These are phyloP conservation scores for Zootoca vivipara DNA, from an alignment of 2,113 vertebrate genomes.

Conservation along the genomic window DNA sequence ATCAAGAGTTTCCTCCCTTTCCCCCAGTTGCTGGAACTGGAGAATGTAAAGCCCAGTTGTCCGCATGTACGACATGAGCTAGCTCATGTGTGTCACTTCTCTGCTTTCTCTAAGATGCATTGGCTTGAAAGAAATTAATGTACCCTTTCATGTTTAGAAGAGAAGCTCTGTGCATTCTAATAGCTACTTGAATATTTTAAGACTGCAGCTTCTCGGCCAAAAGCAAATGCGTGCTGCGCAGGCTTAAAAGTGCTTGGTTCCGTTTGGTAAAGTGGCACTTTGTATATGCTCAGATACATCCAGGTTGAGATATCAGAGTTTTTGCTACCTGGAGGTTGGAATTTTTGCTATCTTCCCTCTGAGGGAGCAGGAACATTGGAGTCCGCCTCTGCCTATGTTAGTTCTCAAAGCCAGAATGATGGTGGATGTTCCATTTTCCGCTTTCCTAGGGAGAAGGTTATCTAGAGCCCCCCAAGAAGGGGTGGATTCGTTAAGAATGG, in stretches of 20 bases:
- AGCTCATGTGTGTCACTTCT: not conserved
- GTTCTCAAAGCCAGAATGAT: not conserved
- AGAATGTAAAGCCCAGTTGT: not conserved
- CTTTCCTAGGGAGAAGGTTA: too few species aligned
- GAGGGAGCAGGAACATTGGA: not conserved
- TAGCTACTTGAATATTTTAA: not conserved
- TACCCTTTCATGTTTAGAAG: not conserved
- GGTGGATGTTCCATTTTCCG: too few species aligned
- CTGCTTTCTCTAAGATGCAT: not conserved
- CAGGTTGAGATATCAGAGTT: not conserved
- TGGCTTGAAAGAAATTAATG: not conserved
- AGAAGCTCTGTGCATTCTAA: not conserved
- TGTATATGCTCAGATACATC: not conserved
- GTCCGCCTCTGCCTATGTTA: not conserved
- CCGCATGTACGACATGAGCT: not conserved
- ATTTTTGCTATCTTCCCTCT: not conserved
- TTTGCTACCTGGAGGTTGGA: not conserved
- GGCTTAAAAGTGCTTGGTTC: not conserved
- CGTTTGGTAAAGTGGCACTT: not conserved
- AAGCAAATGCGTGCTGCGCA: not conserved
- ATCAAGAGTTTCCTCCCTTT: not conserved
- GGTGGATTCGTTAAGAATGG: not conserved
- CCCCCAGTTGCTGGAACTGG: not conserved
- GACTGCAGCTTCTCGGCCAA: not conserved
- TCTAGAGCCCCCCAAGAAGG: not conserved